Evolutionary conservation across 2,888 invertebrate species (phyloP).

Genomic region (Metalampra italica): DNA sequence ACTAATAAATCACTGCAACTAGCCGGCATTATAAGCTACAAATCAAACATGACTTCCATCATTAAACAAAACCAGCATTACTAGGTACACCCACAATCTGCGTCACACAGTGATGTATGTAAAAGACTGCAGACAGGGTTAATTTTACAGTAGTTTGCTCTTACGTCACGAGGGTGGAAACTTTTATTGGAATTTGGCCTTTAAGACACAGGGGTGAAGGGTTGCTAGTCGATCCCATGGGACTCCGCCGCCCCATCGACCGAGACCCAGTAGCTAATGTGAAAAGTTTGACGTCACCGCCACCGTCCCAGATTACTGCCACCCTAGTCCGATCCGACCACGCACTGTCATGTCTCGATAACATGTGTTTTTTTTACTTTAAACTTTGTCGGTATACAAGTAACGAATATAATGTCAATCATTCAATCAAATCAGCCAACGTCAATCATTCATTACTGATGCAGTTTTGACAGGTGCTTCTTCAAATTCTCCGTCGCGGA

Average conservation of each 20-base stretch:
- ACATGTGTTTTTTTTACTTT: neutral
- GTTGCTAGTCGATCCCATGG: conserved; percentile 29
- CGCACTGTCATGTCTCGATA: neutral
- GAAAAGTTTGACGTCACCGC: conserved; percentile 73
- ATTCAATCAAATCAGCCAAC: too few species aligned
- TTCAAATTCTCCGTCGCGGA: too few species aligned
- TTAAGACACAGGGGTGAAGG: conserved; percentile 22
- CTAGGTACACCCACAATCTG: conserved; percentile 25
- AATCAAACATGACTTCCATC: conserved; percentile 1
- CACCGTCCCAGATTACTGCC: conserved; percentile 43
- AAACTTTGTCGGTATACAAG: neutral
- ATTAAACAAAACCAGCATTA: conserved; percentile 20
- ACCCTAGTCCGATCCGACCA: conserved; percentile 20
- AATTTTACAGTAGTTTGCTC: conserved; percentile 42
- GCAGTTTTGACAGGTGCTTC: too few species aligned
- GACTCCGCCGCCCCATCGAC: conserved; percentile 34
- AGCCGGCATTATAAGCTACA: neutral
- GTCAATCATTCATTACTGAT: too few species aligned
- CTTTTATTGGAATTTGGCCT: conserved; percentile 37
- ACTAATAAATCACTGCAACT: too few species aligned
- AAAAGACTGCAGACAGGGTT: conserved; percentile 34
- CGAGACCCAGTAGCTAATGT: conserved; percentile 67
- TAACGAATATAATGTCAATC: too few species aligned
- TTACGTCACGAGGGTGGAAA: conserved; percentile 30
- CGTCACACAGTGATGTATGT: conserved; percentile 37